Conservation (phyloP, 2,888 invertebrate species). For the Dicranocentrus wangi region DNA sequence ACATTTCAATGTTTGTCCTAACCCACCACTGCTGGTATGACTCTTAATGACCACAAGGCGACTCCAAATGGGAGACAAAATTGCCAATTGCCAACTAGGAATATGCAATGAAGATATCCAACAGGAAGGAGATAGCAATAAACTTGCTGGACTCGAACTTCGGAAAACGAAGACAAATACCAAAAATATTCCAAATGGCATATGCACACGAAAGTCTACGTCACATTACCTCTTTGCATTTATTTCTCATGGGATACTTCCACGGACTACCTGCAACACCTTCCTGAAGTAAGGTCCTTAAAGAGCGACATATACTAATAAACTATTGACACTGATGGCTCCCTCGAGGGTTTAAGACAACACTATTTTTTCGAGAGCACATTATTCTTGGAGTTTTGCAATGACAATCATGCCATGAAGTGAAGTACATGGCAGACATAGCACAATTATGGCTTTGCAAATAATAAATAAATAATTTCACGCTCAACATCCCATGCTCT, state of each 20-base stretch:
- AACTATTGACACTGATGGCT: conserved; percentile 7
- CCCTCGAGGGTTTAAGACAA: background rate
- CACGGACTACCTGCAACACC: too few relatives aligned
- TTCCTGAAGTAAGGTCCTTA: background rate
- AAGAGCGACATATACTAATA: background rate
- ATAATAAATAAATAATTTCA: background rate
- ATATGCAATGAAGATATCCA: too few relatives aligned
- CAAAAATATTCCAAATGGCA: too few relatives aligned
- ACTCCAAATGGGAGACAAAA: too few relatives aligned
- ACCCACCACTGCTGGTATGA: too few relatives aligned
- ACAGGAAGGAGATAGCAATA: too few relatives aligned
- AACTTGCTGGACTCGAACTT: too few relatives aligned
- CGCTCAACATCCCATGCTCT: background rate
- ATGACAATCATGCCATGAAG: background rate
- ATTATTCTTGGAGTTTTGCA: background rate
- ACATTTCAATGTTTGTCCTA: too few relatives aligned
- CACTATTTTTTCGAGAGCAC: background rate
- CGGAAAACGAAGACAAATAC: too few relatives aligned
- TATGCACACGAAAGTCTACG: too few relatives aligned
- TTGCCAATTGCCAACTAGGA: too few relatives aligned
- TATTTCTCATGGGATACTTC: background rate
- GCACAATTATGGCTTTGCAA: background rate
- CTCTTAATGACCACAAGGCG: too few relatives aligned
- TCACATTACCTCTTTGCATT: background rate
- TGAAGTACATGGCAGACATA: background rate